Percentiles rank a stretch among this genome's conserved stretches.
These are phyloP conservation scores for Chrysolina americana DNA, from an alignment of 2,888 invertebrate species.

Conservation along the genomic window DNA sequence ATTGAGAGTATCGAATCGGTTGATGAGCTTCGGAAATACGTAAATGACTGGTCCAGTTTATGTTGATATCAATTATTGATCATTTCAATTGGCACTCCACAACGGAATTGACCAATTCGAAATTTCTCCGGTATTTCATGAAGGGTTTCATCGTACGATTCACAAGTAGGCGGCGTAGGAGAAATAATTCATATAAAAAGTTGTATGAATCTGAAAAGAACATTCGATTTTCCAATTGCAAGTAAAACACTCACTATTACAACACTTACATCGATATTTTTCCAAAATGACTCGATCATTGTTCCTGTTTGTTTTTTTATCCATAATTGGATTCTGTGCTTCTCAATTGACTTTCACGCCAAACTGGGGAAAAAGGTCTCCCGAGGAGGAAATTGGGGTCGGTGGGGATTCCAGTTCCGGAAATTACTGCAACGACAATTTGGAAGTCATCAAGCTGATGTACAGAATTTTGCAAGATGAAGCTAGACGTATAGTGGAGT, in stretches of 20 bases:
- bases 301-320: neutral
- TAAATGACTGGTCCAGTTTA: neutral
- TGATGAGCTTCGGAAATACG: slow-evolving; percentile 8
- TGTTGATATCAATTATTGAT: neutral
- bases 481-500: slow-evolving; percentile 6
- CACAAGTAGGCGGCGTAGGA: neutral
- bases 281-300: slow-evolving; percentile 11
- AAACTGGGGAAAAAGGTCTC: slow-evolving; percentile 25
- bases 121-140: neutral
- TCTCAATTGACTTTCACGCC: slow-evolving; percentile 23
- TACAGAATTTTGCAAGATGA: slow-evolving; percentile 9
- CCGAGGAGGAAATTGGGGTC: neutral
- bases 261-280: neutral
- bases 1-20: neutral
- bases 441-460: slow-evolving; percentile 12
- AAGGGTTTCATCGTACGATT: slow-evolving; percentile 18
- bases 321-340: slow-evolving; percentile 5
- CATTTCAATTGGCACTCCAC: neutral
- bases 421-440: slow-evolving; percentile 15
- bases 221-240: neutral
- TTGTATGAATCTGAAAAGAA: neutral
- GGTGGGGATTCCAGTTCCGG: neutral
- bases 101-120: neutral
- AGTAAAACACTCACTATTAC: neutral
- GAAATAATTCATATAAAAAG: slow-evolving; percentile 6